Percentiles rank a stretch among this genome's conserved stretches.
phyloP scores from a whole-genome alignment of 2,888 invertebrate species.

The Lycia hirtaria region DNA sequence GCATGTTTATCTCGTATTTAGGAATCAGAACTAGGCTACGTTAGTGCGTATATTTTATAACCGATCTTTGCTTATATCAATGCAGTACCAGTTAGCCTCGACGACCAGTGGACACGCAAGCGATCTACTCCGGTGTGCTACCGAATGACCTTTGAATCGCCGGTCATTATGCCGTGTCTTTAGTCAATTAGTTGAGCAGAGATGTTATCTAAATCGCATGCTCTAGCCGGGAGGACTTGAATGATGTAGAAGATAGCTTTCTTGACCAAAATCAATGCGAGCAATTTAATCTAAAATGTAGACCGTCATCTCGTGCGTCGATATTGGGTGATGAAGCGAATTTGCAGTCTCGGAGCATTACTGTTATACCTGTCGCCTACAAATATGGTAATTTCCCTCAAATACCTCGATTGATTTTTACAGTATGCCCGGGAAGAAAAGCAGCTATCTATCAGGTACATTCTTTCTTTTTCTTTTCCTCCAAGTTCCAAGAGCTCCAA shows the following conservation, averaged over 20 bases:
- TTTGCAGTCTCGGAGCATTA: too few species aligned
- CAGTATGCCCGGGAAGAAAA: too few species aligned
- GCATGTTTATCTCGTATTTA: background rate
- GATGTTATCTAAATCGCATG: slow-evolving; percentile 50
- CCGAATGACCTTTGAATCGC: slow-evolving; percentile 64
- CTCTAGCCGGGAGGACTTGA: slow-evolving; percentile 23
- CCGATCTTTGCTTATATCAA: slow-evolving; percentile 17
- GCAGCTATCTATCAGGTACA: too few species aligned
- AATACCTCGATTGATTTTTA: too few species aligned
- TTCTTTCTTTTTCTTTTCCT: too few species aligned
- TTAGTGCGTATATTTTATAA: background rate
- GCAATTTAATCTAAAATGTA: background rate
- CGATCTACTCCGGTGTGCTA: slow-evolving; percentile 45
- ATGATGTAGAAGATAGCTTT: slow-evolving; percentile 11
- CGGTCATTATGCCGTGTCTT: slow-evolving; percentile 62
- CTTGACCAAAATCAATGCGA: slow-evolving; percentile 7
- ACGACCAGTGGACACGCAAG: slow-evolving; percentile 52
- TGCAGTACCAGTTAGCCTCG: slow-evolving; percentile 39
- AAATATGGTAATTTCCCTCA: too few species aligned
- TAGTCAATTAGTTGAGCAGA: slow-evolving; percentile 54
- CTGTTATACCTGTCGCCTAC: too few species aligned
- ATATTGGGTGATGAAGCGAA: too few species aligned
- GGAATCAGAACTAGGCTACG: background rate
- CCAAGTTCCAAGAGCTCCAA: too few species aligned
- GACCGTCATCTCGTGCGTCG: too few species aligned